Conservation (phyloP, 2,113 vertebrate species). For the Sturnus vulgaris region DNA sequence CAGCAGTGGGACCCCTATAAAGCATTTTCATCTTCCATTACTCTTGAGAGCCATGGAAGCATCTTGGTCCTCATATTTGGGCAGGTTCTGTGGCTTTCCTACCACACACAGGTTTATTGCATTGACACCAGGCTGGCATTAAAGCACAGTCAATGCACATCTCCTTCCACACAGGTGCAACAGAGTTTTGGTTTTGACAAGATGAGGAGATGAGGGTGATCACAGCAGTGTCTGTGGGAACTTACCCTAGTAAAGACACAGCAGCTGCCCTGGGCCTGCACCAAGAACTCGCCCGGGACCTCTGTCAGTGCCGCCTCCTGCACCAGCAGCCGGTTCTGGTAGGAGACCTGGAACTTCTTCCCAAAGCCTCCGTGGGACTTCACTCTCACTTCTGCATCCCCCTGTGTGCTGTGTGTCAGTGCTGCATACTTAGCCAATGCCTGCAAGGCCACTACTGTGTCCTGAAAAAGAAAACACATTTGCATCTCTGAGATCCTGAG, state of each 20-base stretch:
- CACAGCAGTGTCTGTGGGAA: neutral
- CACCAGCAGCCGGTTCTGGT: slow-evolving; percentile 77
- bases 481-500: neutral
- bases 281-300: slow-evolving; percentile 71
- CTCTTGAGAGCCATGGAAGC: neutral
- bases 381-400: slow-evolving; percentile 65
- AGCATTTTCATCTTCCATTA: neutral
- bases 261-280: slow-evolving; percentile 71
- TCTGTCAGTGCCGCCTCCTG: slow-evolving; percentile 74
- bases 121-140: neutral
- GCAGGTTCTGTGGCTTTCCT: neutral
- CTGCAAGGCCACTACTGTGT: slow-evolving; percentile 88
- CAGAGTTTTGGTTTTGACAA: neutral
- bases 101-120: neutral
- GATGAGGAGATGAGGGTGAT: neutral
- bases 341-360: slow-evolving; percentile 72
- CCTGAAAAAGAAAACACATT: slow-evolving; percentile 62
- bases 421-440: slow-evolving; percentile 81
- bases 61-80: neutral
- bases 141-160: neutral
- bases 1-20: neutral
- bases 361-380: slow-evolving; percentile 62
- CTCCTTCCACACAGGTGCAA: neutral
- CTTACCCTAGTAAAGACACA: slow-evolving; percentile 81
- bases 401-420: slow-evolving; percentile 60